phyloP scores from a whole-genome alignment of 92 coral and sea anemone species.

The Palythoa caribaeorum region DNA sequence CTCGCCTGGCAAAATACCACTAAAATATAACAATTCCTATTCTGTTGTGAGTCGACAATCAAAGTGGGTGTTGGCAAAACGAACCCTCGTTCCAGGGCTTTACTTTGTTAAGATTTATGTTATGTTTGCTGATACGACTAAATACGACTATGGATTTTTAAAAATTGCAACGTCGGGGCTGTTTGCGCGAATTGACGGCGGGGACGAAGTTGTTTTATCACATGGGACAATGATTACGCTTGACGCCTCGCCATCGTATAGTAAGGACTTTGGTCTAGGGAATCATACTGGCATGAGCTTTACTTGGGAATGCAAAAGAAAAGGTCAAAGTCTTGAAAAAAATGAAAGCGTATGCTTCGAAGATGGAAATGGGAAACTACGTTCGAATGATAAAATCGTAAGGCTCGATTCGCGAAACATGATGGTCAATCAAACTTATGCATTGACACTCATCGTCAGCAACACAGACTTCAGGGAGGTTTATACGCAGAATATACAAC shows the following conservation, averaged over 20 bases:
- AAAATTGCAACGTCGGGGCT: neutral
- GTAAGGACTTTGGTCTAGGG: slow-evolving; percentile 4
- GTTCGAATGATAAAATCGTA: neutral
- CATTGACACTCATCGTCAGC: slow-evolving; percentile 20
- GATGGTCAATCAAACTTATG: neutral
- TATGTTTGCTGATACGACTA: neutral
- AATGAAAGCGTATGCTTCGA: neutral
- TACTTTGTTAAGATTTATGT: neutral
- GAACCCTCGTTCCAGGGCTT: neutral
- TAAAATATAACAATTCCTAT: neutral
- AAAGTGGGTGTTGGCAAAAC: slow-evolving; percentile 5
- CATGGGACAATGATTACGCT: neutral
- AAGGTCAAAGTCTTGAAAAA: slow-evolving; percentile 19
- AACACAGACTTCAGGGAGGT: neutral
- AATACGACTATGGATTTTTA: slow-evolving; percentile 8
- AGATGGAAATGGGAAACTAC: neutral
- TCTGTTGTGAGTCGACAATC: slow-evolving; percentile 21
- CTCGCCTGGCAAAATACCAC: neutral
- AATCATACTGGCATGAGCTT: slow-evolving; percentile 20
- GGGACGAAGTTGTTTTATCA: neutral
- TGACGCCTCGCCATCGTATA: slow-evolving; percentile 11
- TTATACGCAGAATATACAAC: neutral
- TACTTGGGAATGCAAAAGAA: slow-evolving; percentile 28
- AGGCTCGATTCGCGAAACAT: neutral
- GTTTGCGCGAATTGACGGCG: slow-evolving; percentile 18